Evolutionary conservation across 2,888 invertebrate species (phyloP), one percentile per base, ranked within the genome.

Genomic region (Drosophila hamatofila): DNA sequence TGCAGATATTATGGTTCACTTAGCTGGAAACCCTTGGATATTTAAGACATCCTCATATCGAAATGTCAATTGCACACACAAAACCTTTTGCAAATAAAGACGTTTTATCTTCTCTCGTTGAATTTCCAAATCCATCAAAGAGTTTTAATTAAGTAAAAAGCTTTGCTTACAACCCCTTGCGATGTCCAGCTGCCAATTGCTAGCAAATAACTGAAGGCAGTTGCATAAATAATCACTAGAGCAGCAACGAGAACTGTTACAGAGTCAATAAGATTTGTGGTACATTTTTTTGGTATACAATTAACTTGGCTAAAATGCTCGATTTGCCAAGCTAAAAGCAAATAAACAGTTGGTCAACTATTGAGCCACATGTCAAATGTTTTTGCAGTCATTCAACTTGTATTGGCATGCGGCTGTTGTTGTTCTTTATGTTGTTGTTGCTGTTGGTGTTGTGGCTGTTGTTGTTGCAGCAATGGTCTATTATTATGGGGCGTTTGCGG

Each of bases 401-500:
- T 56, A 46, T 58, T 60, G 42, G 54, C 62, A 56, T 56, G 55
- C 5, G 18, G 62, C 67, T 63, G 51, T 51, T 52, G 54, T 37
- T 52, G 48, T 41, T 48, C 18, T 27, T 51, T 39, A 41, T 66
- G 37, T 60, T 46, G 58, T n/a, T 49, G 41, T 39, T 49, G 30
- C n/a, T 52, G 39, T 39, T 62, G 60, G 58, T 63, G 49, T 48
- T 52, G 48, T 39, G 35, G 23, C 11, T 48, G 48, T 33, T 62
- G 46, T 33, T 67, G 37, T 55, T 46, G 63, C 35, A 46, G 75
- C 65, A 81, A 79, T 75, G 65, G 67, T 49, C 77, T 72, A 71
- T 87, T 79, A 84, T 83, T 71, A 77, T 75, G 67, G 71, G 66
- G 70, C 58, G 44, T 30, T 62, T 67, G 60, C 48, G 51, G 37